Evolutionary conservation across 1,140 invertebrate genomes (phyloP).

Genomic region (Andricus grossulariae): DNA sequence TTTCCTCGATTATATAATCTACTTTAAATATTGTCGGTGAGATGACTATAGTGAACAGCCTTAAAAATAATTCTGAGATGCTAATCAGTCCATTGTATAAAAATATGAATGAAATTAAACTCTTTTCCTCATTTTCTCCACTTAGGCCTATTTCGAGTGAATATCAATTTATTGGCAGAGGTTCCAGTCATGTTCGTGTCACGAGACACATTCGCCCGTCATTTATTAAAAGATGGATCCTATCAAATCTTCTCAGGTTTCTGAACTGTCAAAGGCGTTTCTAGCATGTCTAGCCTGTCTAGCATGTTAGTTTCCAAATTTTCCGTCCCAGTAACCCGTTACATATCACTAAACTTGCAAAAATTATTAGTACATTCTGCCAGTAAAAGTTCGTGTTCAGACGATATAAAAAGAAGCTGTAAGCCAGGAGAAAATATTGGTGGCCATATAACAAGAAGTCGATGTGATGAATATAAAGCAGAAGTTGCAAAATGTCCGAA

Average conservation of each 20-base stretch:
- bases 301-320: slow-evolving; percentile 55
- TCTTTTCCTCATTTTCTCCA: slow-evolving; percentile 30
- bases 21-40: too few relatives aligned
- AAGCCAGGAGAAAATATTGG: not conserved
- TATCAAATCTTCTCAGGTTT: slow-evolving; percentile 57
- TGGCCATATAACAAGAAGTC: not conserved
- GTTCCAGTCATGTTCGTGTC: slow-evolving; percentile 17
- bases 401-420: not conserved
- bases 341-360: slow-evolving; percentile 24
- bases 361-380: not conserved
- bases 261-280: slow-evolving; percentile 59
- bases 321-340: slow-evolving; percentile 15
- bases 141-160: slow-evolving; percentile 38
- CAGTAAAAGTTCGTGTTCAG: not conserved
- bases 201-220: slow-evolving; percentile 10
- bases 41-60: too few relatives aligned
- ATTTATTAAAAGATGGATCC: slow-evolving; percentile 22
- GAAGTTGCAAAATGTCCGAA: slow-evolving; percentile 40
- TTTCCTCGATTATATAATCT: too few relatives aligned
- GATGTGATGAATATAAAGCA: slow-evolving; percentile 28
- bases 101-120: not conserved
- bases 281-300: slow-evolving; percentile 37
- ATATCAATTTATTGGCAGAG: slow-evolving; percentile 39
- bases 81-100: not conserved
- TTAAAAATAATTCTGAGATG: too few relatives aligned